Evolutionary conservation across 2,888 invertebrate species (phyloP), one percentile per base, ranked within the genome.

Genomic region (Epicampocera succincta): DNA sequence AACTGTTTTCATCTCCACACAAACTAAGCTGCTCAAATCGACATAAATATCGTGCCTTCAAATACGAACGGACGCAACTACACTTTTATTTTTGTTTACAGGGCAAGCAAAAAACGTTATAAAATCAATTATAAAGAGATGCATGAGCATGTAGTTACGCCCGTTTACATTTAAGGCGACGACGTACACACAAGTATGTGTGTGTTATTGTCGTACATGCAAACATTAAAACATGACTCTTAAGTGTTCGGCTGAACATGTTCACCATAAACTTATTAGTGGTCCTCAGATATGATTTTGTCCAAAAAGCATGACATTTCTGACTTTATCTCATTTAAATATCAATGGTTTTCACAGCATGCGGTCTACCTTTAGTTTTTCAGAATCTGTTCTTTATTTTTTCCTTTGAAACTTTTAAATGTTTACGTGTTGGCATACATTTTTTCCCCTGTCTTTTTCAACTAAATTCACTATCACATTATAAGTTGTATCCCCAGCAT

Each of bases 281-380:
- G 73, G 66, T 33, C 9, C 66, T 66, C 72, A 81, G 69, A 69
- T 81, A 81, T 81, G 81, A 81, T 81, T 81, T 81, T 72, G 73
- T 77, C 69, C 69, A 81, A 76, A 69, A 81, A 81, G 77, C 81
- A 81, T 81, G 81, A 81, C 81, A 68, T 81, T 77, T 81, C 50
- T 60, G 81, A 81, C 81, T 81, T 81, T 81, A 81, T 81, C 81
- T 77, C 81, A 81, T 81, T 77, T 77, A 73, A 81, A 81, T 81
- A 81, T 81, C 81, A 77, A 48, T 69, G 81, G 68, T 73, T 69
- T 73, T 81, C 81, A 69, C 81, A 77, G 77, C 81, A 69, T 73
- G 81, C 21, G 21, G 81, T 65, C 81, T 73, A 73, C 65, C 66
- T 61, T 66, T 54, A 68, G 52, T 66, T 60, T 38, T 68, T 76